These are phyloP conservation scores for Corythoichthys intestinalis DNA, from an alignment of 2,113 vertebrate genomes.

Conservation along the genomic window DNA sequence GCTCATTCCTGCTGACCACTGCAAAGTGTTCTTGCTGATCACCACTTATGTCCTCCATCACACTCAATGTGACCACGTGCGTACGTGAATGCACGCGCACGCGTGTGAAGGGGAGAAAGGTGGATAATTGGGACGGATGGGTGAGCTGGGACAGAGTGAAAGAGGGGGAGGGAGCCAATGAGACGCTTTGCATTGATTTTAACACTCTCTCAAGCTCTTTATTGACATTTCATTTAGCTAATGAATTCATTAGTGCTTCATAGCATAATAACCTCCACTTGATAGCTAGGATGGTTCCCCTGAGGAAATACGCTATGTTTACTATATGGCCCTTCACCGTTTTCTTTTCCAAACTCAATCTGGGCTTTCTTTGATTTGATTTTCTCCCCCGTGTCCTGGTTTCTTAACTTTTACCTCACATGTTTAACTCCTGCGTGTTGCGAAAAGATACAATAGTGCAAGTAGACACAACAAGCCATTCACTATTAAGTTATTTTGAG, in stretches of 20 bases:
- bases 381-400: background rate
- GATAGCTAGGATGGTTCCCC: slow-evolving; percentile 51
- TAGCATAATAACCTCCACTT: slow-evolving; percentile 64
- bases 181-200: slow-evolving; percentile 59
- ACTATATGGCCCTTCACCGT: slow-evolving; percentile 16
- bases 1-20: slow-evolving; percentile 62
- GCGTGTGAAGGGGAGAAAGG: slow-evolving; percentile 37
- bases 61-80: slow-evolving; percentile 15
- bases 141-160: slow-evolving; percentile 45
- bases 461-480: slow-evolving; percentile 42
- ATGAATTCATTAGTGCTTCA: slow-evolving; percentile 67
- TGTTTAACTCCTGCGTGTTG: slow-evolving; percentile 30
- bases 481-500: background rate
- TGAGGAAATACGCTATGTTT: slow-evolving; percentile 22
- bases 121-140: slow-evolving; percentile 60
- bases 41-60: slow-evolving; percentile 68
- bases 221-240: slow-evolving; percentile 71
- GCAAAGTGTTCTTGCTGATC: slow-evolving; percentile 70
- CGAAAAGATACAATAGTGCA: slow-evolving; percentile 12
- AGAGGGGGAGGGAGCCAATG: slow-evolving; percentile 26
- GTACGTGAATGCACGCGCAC: slow-evolving; percentile 15
- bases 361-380: slow-evolving; percentile 17
- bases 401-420: slow-evolving; percentile 7
- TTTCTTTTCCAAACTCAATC: slow-evolving; percentile 35
- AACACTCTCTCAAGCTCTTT: slow-evolving; percentile 60